Percentiles rank a stretch among this genome's conserved stretches.
Conservation (phyloP, 2,888 invertebrate species). For the Drosophila flavopinicola region DNA sequence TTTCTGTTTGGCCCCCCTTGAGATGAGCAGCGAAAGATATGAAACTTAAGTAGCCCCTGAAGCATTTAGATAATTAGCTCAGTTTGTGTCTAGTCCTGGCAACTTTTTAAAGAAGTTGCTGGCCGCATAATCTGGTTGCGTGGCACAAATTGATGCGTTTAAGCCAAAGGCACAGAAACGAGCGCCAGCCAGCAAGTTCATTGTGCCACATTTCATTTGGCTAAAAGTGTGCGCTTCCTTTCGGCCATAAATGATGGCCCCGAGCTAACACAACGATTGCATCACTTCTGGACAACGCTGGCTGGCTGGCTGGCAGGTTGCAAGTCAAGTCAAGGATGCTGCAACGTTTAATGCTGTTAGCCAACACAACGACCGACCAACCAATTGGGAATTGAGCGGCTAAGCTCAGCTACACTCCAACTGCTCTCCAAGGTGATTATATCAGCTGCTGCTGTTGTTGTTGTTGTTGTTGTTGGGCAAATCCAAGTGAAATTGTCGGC, state of each 20-base stretch:
- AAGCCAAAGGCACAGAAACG: conserved; percentile 34
- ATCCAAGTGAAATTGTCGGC: conserved; percentile 16
- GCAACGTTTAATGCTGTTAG: conserved; percentile 62
- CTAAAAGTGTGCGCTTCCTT: conserved; percentile 56
- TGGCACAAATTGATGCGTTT: conserved; percentile 29
- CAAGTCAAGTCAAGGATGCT: conserved; percentile 28
- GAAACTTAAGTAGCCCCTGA: conserved; percentile 28
- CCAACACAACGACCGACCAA: conserved; percentile 45
- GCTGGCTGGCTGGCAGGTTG: conserved; percentile 4
- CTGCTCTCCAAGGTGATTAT: conserved; percentile 69
- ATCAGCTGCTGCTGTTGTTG: conserved; percentile 59
- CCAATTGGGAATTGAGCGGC: conserved; percentile 48
- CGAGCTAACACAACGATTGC: conserved; percentile 63
- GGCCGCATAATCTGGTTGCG: conserved; percentile 16
- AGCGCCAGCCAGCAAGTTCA: conserved; percentile 44
- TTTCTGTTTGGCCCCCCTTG: background rate
- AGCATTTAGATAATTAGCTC: conserved; percentile 51
- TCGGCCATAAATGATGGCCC: conserved; percentile 61
- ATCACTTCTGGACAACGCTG: conserved; percentile 42
- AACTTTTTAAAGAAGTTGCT: conserved; percentile 21
- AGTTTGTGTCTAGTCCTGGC: conserved; percentile 27
- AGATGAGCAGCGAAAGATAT: conserved; percentile 1
- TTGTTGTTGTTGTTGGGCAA: conserved; percentile 14
- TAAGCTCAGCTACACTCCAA: background rate
- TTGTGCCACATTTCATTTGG: conserved; percentile 74